Base-by-base conservation (phyloP, 2,888 invertebrate genomes). In the Ochropleura leucogaster region DNA sequence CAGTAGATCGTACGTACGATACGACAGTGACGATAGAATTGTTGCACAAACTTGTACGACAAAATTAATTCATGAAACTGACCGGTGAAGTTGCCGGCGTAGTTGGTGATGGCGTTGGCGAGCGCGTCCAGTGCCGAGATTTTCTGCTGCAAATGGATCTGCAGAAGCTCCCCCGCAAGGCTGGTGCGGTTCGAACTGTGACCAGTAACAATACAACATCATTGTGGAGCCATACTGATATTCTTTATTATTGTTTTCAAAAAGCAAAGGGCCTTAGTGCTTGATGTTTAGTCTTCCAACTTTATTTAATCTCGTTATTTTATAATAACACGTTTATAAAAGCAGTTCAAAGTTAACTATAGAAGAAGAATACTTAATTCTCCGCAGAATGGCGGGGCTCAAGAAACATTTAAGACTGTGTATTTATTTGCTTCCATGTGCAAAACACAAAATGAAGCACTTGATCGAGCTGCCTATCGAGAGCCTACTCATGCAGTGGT, bases 131-230 rank as follows among this genome's bases (percentile, higher is more conserved):
- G 62, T 4, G 14, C 44, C 8, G 62, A 44, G 12, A 62, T 62
- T 18, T 62, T 62, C n/a, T 62, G 44, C 62, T 62, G n/a, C n/a
- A 62, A 44, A 44, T 62, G 62, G 44, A 44, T 62, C 62, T 62
- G 62, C 44, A 62, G 44, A 7, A 62, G n/a, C 62, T 44, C 3
- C n/a, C 62, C 44, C 20, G 18, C 44, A 14, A 62, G 12, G 14
- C 62, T 62, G 12, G 44, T 62, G 14, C 44, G 62, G 44, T 62
- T 62, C 7, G 44, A 44, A n/a, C 62, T 62, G 62, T 44, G 0
- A 44, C 42, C n/a, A 60, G 14, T 7, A 30, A 30, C 3, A 57
- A 55, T 16, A 30, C 30, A 30, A 57, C 3, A 3, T 57, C 8
- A 14, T 57, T 57, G 30, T 14, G 57, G 30, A 57, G 7, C 14